Evolutionary conservation across 2,888 invertebrate species (phyloP).

Genomic region (Lepidochrysops patricia): DNA sequence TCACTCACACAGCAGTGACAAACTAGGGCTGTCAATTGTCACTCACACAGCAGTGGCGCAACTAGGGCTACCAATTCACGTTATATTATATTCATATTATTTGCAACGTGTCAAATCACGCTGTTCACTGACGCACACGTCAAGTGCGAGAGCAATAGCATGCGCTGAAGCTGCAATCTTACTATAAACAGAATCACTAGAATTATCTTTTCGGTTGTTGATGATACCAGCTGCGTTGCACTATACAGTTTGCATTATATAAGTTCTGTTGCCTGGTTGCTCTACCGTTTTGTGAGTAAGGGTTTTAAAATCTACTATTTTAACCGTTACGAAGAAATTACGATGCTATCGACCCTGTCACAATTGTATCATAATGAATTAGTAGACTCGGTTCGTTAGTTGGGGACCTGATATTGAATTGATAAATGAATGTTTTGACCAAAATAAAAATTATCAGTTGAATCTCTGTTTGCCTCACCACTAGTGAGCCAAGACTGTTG

Average conservation of each 20-base stretch:
- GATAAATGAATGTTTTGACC: neutral
- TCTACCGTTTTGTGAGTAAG: neutral
- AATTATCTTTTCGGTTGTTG: too few species aligned
- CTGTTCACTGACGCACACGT: too few species aligned
- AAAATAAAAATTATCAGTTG: conserved; percentile 4
- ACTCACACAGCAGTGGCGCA: too few species aligned
- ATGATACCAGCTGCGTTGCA: neutral
- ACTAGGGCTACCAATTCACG: neutral
- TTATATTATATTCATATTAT: too few species aligned
- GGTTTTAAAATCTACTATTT: neutral
- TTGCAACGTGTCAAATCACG: too few species aligned
- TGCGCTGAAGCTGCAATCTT: neutral
- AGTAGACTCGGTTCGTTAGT: neutral
- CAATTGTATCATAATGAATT: neutral
- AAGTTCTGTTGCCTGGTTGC: neutral
- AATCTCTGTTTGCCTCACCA: conserved; percentile 4
- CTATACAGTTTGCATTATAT: neutral
- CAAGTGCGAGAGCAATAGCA: too few species aligned
- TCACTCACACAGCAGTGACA: too few species aligned
- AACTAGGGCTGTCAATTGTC: too few species aligned
- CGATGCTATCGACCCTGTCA: neutral
- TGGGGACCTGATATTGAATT: conserved; percentile 10
- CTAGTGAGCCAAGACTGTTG: neutral
- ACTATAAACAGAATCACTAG: too few species aligned
- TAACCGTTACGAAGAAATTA: neutral